These are phyloP conservation scores for Leistus spinibarbis DNA, from an alignment of 2,888 invertebrate species.

Conservation along the genomic window DNA sequence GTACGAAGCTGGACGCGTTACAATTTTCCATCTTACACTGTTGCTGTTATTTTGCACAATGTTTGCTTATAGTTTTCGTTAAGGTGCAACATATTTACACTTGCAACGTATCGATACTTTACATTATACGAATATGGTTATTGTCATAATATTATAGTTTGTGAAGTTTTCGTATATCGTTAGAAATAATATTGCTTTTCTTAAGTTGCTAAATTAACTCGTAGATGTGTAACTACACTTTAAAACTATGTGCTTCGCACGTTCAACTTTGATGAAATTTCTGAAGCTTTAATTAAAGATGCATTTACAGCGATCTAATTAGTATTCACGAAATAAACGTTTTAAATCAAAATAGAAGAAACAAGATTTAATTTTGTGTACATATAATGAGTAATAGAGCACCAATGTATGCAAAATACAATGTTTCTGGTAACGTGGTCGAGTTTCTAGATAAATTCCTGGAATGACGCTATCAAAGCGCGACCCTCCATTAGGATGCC, in stretches of 20 bases:
- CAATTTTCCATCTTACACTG: too few relatives aligned
- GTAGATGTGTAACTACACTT: neutral
- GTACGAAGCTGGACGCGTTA: neutral
- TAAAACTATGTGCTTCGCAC: neutral
- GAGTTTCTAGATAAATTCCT: too few relatives aligned
- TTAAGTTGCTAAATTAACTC: neutral
- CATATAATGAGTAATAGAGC: too few relatives aligned
- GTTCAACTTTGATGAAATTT: neutral
- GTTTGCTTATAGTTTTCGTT: neutral
- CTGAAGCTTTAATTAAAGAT: too few relatives aligned
- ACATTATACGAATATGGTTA: neutral
- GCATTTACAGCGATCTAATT: too few relatives aligned
- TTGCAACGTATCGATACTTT: neutral
- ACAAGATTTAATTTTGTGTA: too few relatives aligned
- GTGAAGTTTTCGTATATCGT: neutral
- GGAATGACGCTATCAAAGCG: neutral
- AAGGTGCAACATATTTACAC: neutral
- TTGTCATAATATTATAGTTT: neutral
- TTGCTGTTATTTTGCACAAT: neutral
- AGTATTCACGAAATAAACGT: too few relatives aligned
- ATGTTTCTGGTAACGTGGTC: neutral
- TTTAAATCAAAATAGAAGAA: too few relatives aligned
- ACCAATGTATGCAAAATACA: neutral
- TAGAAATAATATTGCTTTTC: neutral
- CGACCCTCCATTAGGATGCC: neutral